Base-by-base conservation (phyloP, 1,140 invertebrate genomes). In the Drosophila gunungcola region DNA sequence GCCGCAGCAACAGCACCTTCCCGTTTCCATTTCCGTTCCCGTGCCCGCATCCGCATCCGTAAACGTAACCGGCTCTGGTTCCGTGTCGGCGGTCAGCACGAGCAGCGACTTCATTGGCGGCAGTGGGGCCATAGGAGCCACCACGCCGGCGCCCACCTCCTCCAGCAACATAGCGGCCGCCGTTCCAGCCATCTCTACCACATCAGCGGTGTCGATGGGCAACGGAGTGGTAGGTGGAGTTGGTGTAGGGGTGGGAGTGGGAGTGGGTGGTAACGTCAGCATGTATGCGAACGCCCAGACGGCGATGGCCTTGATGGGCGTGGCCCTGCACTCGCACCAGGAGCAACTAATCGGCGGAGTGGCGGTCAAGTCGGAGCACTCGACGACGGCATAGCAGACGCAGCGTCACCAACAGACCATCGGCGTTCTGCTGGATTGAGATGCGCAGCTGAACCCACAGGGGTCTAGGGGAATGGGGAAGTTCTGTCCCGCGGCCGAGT, bases 251-350 rank as follows among this genome's bases (percentile, higher is more conserved):
- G 58, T 42, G 2, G 49, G 58, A 6, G 58, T 55, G 16, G 58
- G 58, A 2, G 60, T 64, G 6, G 74, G 69, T 11, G 77, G 75
- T 21, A 79, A 68, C 41, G 83, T 73, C 3, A 83, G 42, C 76
- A 88, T 88, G 84, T 88, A 77, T 45, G 83, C 83, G 34, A 88
- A 88, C 52, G 70, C 82, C 45, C 82, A 91, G 41, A 78, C 84
- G 51, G 88, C 88, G 21, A 78, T 91, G 79, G 83, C 79, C n/a
- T 54, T 91, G 36, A 91, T 91, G 89, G 88, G 88, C 25, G 75
- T 90, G 45, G 69, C 90, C 16, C 69, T 83, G 21, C 73, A 76
- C 32, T 41, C 73, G 25, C 74, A 78, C 36, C 80, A 84, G 48
- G 80, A 82, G 52, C 80, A 83, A 46, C 43, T 82, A 3, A 70